Conservation (phyloP, 2,113 vertebrate genomes). For the Sakesphorus luctuosus region DNA sequence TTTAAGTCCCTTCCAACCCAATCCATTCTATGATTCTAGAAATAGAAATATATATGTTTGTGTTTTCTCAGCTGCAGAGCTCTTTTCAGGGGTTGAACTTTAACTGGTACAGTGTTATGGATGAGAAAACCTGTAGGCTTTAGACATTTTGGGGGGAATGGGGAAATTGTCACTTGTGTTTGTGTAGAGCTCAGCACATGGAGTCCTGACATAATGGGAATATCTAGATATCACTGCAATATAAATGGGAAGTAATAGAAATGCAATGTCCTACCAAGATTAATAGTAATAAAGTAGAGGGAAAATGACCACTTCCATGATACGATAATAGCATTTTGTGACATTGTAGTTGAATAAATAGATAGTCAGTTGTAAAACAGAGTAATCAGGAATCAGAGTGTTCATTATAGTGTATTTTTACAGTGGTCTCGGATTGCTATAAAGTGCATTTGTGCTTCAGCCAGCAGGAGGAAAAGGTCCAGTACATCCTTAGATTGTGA, state of each 20-base stretch:
- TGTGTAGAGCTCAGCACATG: neutral
- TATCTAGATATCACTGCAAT: neutral
- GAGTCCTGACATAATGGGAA: neutral
- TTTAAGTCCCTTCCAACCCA: neutral
- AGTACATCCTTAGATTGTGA: neutral
- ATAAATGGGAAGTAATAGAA: neutral
- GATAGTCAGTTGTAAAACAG: neutral
- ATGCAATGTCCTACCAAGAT: neutral
- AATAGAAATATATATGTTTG: neutral
- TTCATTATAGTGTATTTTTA: neutral
- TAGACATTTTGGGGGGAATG: neutral
- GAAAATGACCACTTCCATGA: neutral
- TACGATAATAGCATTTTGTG: neutral
- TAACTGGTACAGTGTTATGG: neutral
- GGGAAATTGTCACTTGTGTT: neutral
- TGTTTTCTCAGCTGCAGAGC: neutral
- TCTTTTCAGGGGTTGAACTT: neutral
- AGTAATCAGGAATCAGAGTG: neutral
- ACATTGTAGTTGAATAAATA: neutral
- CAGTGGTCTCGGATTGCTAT: rapidly evolving
- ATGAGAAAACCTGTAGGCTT: neutral
- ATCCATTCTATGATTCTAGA: neutral
- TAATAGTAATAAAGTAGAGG: neutral
- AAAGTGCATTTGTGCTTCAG: neutral
- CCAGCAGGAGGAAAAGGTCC: neutral